Evolutionary conservation across 1,140 invertebrate species (phyloP), one percentile per base, ranked within the genome.

Genomic region (Ceratina australensis): DNA sequence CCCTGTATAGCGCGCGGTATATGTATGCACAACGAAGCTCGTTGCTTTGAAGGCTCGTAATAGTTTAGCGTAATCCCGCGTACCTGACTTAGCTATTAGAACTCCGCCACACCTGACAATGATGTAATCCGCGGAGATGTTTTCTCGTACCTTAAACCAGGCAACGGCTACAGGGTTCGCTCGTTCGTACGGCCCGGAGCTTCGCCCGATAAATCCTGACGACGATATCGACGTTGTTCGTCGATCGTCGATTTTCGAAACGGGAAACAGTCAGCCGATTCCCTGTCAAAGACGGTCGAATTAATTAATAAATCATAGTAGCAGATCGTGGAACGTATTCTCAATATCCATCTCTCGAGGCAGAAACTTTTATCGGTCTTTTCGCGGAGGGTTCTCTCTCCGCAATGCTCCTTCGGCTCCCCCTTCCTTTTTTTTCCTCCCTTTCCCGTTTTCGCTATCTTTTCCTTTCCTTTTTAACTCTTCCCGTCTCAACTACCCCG

Each of bases 401-500:
- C 66, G 57, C 50, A 22, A 66, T 42, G n/a, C 78, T 60, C 52
- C 75, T 56, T 24, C 67, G 52, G 16, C 26, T 68, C 52, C 54
- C 54, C 60, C 52, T 63, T 64, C 60, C 52, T 63, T 64, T 63
- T 78, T 71, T 67, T 79, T 49, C 65, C 47, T 79, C 54, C 65
- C 47, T 84, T 73, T 66, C 75, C 71, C 72, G 61, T 65, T 81
- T 81, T 80, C 75, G 52, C 80, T 83, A 80, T 83, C 83, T 79
- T 65, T 79, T 71, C 63, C 68, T 84, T 72, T 82, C 78, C 79
- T 83, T 75, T 75, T 75, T 82, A 76, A 81, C 76, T 86, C 61
- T 81, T 75, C 78, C 67, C 49, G 13, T 13, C 60, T 42, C 33
- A 42, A 42, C 33, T 42, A 42, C n/a, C 77, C 33, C 61, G 42